phyloP scores from a whole-genome alignment of 2,888 invertebrate genomes.

The Drosophila niveifrons region DNA sequence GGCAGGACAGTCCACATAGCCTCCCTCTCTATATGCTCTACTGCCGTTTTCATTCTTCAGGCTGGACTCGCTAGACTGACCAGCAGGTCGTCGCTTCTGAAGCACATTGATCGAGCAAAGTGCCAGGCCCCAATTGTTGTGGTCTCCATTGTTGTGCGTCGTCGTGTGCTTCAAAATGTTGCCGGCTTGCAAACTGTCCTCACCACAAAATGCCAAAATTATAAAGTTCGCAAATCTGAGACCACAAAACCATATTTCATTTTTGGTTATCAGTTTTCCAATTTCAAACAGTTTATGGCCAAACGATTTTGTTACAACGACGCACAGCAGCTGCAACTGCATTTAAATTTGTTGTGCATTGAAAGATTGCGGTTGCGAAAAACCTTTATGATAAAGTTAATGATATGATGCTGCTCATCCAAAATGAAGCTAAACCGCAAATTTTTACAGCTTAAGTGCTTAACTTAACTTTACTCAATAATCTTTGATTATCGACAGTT shows the following conservation, averaged over 20 bases:
- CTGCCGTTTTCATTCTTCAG: not conserved
- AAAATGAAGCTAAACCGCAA: not conserved
- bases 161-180: slow-evolving; percentile 15
- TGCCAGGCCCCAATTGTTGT: slow-evolving; percentile 66
- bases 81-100: not conserved
- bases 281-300: slow-evolving; percentile 37
- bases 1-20: slow-evolving; percentile 17
- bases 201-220: slow-evolving; percentile 55
- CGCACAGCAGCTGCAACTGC: not conserved
- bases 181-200: slow-evolving; percentile 40
- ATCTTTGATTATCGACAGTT: no score
- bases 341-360: not conserved
- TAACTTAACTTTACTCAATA: no score
- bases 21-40: slow-evolving; percentile 9
- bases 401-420: not conserved
- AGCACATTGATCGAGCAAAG: slow-evolving; percentile 53
- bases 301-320: slow-evolving; percentile 6
- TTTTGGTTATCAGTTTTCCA: slow-evolving; percentile 31
- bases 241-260: slow-evolving; percentile 63
- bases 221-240: slow-evolving; percentile 66
- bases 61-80: not conserved
- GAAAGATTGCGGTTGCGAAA: slow-evolving; percentile 21
- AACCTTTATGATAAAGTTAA: slow-evolving; percentile 7
- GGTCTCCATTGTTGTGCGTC: slow-evolving; percentile 46
- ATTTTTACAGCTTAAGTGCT: not conserved